These are phyloP conservation scores for Drosophila sechellia DNA, from an alignment of 1,140 invertebrate species.

Conservation along the genomic window DNA sequence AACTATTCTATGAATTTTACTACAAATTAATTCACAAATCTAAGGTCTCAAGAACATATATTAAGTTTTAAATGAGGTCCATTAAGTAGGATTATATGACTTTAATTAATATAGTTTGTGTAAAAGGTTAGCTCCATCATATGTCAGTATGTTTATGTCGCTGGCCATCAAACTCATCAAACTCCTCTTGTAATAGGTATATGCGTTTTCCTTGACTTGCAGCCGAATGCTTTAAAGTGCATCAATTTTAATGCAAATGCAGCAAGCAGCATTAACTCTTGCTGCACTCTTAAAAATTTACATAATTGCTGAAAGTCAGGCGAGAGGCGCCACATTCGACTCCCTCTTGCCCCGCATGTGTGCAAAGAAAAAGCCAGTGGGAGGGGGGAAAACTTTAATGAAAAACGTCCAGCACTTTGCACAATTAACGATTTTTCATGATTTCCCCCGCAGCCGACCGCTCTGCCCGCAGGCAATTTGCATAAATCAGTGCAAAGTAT, in stretches of 20 bases:
- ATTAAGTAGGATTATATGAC: too few species aligned
- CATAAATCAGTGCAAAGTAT: slow-evolving; percentile 82
- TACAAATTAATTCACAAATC: too few species aligned
- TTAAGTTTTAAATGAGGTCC: too few species aligned
- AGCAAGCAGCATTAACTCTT: slow-evolving; percentile 76
- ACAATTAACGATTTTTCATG: slow-evolving; percentile 82
- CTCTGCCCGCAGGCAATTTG: slow-evolving; percentile 65
- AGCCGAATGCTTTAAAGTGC: slow-evolving; percentile 69
- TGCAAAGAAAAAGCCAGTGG: slow-evolving; percentile 4
- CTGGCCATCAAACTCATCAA: background rate
- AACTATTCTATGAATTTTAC: background rate
- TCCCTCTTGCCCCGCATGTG: slow-evolving; percentile 10
- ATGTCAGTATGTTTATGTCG: too few species aligned
- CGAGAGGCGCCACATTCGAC: slow-evolving; percentile 20
- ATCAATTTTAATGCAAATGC: slow-evolving; percentile 78
- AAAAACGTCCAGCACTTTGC: slow-evolving; percentile 74
- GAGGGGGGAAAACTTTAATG: slow-evolving; percentile 53
- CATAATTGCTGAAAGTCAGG: slow-evolving; percentile 72
- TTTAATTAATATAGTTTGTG: too few species aligned
- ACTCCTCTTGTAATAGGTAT: background rate
- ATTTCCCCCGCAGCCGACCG: slow-evolving; percentile 51
- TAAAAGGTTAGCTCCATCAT: background rate
- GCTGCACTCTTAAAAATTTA: slow-evolving; percentile 69
- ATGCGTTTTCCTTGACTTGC: slow-evolving; percentile 32
- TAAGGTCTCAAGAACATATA: too few species aligned